These are phyloP conservation scores for Pangasius djambal DNA, from an alignment of 2,797 vertebrate genomes.

Conservation along the genomic window DNA sequence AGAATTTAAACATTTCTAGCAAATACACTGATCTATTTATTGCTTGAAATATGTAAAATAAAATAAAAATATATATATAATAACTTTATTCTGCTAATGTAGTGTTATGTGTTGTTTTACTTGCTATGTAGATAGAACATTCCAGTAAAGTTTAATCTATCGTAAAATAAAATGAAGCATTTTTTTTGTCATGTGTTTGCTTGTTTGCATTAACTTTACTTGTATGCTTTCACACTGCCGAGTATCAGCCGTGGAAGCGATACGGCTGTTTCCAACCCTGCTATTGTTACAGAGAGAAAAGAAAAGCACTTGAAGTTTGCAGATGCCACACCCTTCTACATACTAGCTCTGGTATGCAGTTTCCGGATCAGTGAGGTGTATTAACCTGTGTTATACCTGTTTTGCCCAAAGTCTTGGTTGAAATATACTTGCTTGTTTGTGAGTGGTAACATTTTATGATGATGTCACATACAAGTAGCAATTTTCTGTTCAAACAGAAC, in stretches of 20 bases:
- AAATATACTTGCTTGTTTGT: neutral
- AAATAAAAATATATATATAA: neutral
- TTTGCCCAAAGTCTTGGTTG: neutral
- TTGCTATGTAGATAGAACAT: slow-evolving; percentile 1
- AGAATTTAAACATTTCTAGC: slow-evolving; percentile 12
- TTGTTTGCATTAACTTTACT: slow-evolving; percentile 10
- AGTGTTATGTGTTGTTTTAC: slow-evolving; percentile 22
- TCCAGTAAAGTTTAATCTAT: slow-evolving; percentile 30
- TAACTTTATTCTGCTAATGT: slow-evolving; percentile 22
- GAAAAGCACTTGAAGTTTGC: slow-evolving; percentile 6
- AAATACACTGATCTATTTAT: slow-evolving; percentile 54
- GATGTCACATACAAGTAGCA: no score
- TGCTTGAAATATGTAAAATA: slow-evolving; percentile 33
- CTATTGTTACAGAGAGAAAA: slow-evolving; percentile 11
- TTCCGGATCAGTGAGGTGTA: neutral
- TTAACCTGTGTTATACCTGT: neutral
- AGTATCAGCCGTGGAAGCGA: neutral
- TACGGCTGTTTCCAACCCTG: neutral
- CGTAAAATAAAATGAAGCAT: neutral
- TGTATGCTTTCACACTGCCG: neutral
- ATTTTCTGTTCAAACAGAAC: neutral
- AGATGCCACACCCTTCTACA: slow-evolving; percentile 6
- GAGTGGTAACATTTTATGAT: neutral
- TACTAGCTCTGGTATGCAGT: slow-evolving; percentile 5
- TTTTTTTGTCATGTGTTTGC: slow-evolving; percentile 9